Evolutionary conservation across 2,797 vertebrate species (phyloP).

Genomic region (Poecilia wingei): DNA sequence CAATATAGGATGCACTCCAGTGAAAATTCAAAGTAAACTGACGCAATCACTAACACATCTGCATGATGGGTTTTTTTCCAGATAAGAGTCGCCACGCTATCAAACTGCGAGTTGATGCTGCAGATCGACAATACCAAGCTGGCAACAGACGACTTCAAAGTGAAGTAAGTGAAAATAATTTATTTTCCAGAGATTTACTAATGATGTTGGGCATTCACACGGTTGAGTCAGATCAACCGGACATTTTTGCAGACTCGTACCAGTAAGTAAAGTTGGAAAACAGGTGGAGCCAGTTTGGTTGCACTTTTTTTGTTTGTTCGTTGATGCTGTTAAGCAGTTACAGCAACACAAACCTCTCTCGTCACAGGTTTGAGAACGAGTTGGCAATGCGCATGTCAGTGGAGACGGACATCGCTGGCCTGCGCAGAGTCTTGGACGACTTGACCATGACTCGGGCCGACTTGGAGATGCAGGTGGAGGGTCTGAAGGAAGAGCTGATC

Average conservation of each 20-base stretch:
- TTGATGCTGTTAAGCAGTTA: not conserved
- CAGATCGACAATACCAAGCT: constrained; percentile 82
- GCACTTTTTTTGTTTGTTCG: not conserved
- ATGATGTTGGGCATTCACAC: not conserved
- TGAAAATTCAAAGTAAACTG: not conserved
- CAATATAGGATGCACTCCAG: not conserved
- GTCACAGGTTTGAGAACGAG: constrained; percentile 77
- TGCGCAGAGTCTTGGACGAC: constrained; percentile 77
- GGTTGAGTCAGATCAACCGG: not conserved
- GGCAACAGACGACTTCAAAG: constrained; percentile 80
- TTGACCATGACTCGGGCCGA: constrained; percentile 74
- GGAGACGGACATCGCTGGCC: constrained; percentile 72
- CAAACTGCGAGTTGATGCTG: constrained; percentile 75
- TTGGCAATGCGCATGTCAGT: constrained; percentile 68
- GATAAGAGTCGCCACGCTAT: constrained; percentile 63
- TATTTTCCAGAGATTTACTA: not conserved
- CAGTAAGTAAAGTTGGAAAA: constrained; percentile 29
- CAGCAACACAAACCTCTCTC: not conserved
- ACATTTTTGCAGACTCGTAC: not conserved
- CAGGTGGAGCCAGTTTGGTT: constrained; percentile 54
- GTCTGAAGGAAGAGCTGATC: constrained; percentile 79
- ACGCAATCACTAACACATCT: not conserved
- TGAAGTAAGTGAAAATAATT: constrained; percentile 73
- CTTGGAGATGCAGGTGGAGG: constrained; percentile 81
- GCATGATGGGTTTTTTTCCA: constrained; percentile 30